Evolutionary conservation across 2,113 vertebrate species (phyloP).

Genomic region (Ceratotherium simum): DNA sequence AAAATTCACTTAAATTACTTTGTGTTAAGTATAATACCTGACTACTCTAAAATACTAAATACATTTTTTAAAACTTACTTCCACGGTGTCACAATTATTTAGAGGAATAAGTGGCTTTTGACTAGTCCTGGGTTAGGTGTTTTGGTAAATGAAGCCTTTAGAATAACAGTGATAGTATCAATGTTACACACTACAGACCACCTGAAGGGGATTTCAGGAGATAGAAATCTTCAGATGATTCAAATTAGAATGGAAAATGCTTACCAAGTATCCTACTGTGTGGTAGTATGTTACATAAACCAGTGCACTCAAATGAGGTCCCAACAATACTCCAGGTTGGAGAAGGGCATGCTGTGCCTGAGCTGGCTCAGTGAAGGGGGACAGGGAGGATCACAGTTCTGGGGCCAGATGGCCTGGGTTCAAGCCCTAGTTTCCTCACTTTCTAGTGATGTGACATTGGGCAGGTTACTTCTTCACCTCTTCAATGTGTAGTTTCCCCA

Average conservation of each 20-base stretch:
- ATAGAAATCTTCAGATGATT: not conserved
- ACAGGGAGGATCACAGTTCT: not conserved
- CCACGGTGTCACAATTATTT: not conserved
- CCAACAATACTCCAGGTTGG: not conserved
- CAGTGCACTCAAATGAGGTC: not conserved
- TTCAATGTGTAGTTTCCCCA: not conserved
- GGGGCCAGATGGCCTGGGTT: not conserved
- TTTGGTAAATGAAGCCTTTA: constrained; percentile 10
- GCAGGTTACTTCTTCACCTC: not conserved
- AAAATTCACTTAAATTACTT: constrained; percentile 10
- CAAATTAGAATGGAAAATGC: constrained; percentile 7
- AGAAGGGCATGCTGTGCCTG: not conserved
- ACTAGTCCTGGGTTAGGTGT: not conserved
- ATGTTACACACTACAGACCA: not conserved
- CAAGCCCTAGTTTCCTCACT: not conserved
- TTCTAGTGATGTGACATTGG: not conserved
- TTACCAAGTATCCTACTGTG: not conserved
- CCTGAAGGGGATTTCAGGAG: not conserved
- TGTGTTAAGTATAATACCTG: not conserved
- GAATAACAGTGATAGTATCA: not conserved
- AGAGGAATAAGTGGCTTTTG: not conserved
- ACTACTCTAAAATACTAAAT: not conserved
- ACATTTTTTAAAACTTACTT: not conserved
- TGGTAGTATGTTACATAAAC: not conserved
- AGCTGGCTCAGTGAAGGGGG: not conserved